Conservation (phyloP, 2,888 invertebrate species). For the Phoenoteleia sp. region DNA sequence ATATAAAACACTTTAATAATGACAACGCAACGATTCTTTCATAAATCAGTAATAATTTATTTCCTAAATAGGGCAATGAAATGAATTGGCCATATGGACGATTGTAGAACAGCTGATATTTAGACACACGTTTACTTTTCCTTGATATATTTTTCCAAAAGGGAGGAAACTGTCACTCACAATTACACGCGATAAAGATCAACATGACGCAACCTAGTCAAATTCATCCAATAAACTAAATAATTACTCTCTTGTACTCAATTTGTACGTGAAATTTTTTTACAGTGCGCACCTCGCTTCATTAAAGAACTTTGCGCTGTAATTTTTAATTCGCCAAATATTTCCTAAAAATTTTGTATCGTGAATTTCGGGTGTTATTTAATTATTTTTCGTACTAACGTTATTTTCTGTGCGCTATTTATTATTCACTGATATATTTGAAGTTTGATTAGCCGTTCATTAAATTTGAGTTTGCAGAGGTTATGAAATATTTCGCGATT, state of each 20-base stretch:
- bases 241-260: no score
- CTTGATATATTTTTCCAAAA: conserved; percentile 50
- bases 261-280: no score
- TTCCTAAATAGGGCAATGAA: conserved; percentile 5
- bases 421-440: conserved; percentile 24
- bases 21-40: background rate
- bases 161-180: conserved; percentile 26
- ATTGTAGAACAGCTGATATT: conserved; percentile 55
- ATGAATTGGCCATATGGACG: conserved; percentile 54
- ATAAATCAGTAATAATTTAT: conserved; percentile 61
- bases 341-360: background rate
- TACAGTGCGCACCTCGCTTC: background rate
- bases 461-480: conserved; percentile 31
- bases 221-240: no score
- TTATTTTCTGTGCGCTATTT: conserved; percentile 30
- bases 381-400: conserved; percentile 35
- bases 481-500: conserved; percentile 20
- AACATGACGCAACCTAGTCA: conserved; percentile 12
- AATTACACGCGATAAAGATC: conserved; percentile 48
- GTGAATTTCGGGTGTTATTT: conserved; percentile 23
- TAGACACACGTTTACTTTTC: conserved; percentile 53
- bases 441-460: conserved; percentile 45
- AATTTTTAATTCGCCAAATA: background rate
- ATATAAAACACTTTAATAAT: background rate
- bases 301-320: background rate